phyloP scores from a whole-genome alignment of 2,888 invertebrate species.

The Apoda limacodes region DNA sequence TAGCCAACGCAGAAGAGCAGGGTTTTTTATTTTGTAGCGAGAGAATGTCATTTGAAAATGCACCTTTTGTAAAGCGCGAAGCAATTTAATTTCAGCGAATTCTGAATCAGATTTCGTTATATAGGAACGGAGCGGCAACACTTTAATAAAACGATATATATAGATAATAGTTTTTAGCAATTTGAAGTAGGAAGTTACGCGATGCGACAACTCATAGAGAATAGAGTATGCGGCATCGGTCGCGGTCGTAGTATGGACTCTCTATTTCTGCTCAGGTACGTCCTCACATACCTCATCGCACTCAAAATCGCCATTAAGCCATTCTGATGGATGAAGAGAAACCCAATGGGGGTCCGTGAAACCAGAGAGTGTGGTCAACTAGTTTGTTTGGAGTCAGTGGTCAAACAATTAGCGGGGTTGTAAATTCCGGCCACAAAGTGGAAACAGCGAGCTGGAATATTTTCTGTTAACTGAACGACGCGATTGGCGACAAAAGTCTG shows the following conservation, averaged over 20 bases:
- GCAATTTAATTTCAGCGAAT: constrained; percentile 2
- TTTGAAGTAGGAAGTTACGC: constrained; percentile 5
- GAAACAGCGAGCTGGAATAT: constrained; percentile 1
- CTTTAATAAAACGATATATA: constrained; percentile 3
- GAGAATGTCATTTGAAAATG: too few species aligned
- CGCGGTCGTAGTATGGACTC: too few species aligned
- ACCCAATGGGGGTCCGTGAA: too few species aligned
- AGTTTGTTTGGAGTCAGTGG: constrained; percentile 8
- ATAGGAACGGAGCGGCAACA: not conserved
- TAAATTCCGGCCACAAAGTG: constrained; percentile 2
- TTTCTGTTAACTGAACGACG: constrained; percentile 1
- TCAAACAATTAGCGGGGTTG: constrained; percentile 12
- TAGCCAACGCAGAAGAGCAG: constrained; percentile 2
- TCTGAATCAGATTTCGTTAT: constrained; percentile 2
- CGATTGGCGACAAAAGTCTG: constrained; percentile 12
- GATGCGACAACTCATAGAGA: too few species aligned
- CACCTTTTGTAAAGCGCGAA: not conserved
- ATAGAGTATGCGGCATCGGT: too few species aligned
- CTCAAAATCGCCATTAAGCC: constrained; percentile 12
- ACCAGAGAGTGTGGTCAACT: too few species aligned
- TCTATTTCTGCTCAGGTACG: constrained; percentile 1
- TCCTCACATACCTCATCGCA: not conserved
- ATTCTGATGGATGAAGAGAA: too few species aligned
- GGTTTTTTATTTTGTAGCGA: too few species aligned
- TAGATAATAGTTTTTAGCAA: constrained; percentile 1